phyloP scores from a whole-genome alignment of 2,797 vertebrate species.

The Hydrolagus colliei region DNA sequence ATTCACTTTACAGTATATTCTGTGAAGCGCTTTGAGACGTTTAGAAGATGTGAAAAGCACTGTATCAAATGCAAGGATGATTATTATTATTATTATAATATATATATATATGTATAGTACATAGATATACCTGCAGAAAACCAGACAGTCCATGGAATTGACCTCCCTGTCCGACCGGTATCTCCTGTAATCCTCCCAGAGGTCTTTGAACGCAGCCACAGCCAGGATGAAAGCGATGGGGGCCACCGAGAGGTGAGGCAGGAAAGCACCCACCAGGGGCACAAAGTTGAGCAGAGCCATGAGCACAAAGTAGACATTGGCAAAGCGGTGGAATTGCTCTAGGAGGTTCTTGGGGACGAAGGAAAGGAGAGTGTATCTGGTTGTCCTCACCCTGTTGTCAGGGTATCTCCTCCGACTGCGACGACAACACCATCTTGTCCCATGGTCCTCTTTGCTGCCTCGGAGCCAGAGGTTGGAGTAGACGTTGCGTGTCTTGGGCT shows the following conservation, averaged over 20 bases:
- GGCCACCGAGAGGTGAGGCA: constrained; percentile 82
- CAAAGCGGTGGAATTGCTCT: constrained; percentile 90
- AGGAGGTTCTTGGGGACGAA: constrained; percentile 96
- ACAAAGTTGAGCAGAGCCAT: constrained; percentile 90
- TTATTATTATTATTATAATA: too few relatives aligned
- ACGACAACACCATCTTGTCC: constrained; percentile 32
- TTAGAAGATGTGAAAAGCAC: too few relatives aligned
- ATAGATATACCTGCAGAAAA: constrained; percentile 75
- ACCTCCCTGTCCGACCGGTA: constrained; percentile 86
- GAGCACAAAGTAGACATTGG: constrained; percentile 95
- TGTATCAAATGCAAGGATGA: too few relatives aligned
- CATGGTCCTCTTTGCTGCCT: constrained; percentile 55
- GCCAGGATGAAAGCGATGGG: constrained; percentile 92
- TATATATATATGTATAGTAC: too few relatives aligned
- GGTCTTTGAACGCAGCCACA: constrained; percentile 87
- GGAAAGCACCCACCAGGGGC: constrained; percentile 85
- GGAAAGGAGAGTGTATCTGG: constrained; percentile 87
- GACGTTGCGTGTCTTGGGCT: constrained; percentile 66
- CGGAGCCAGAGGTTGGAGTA: constrained; percentile 66
- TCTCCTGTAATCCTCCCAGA: constrained; percentile 92
- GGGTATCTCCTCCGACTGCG: constrained; percentile 57
- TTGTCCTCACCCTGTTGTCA: constrained; percentile 85
- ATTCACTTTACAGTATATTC: too few relatives aligned
- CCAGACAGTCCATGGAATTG: constrained; percentile 91
- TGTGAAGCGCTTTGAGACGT: too few relatives aligned